Conservation (phyloP, 2,797 vertebrate genomes). For the Oceanodroma leucorhoa region DNA sequence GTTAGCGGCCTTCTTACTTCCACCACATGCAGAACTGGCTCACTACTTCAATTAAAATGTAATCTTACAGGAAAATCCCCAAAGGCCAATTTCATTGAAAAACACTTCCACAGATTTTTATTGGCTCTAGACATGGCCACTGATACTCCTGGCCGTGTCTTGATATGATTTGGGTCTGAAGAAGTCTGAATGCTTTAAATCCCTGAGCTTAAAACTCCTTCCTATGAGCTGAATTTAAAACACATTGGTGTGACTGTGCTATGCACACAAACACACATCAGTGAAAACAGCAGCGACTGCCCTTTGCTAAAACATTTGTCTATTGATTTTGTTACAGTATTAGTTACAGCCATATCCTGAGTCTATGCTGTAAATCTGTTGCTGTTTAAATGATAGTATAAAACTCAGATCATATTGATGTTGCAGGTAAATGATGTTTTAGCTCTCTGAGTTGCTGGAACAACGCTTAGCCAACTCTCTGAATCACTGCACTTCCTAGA, state of each 20-base stretch:
- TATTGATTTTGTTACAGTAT: slow-evolving; percentile 59
- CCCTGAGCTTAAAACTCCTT: slow-evolving; percentile 52
- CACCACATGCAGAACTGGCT: slow-evolving; percentile 49
- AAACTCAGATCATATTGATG: slow-evolving; percentile 45
- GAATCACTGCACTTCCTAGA: slow-evolving; percentile 54
- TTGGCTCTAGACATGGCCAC: slow-evolving; percentile 53
- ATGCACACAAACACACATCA: slow-evolving; percentile 1
- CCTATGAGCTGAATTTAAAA: slow-evolving; percentile 57
- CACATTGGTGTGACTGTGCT: slow-evolving; percentile 24
- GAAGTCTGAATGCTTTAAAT: slow-evolving; percentile 54
- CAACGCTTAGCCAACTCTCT: slow-evolving; percentile 1
- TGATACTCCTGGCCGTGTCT: slow-evolving; percentile 24
- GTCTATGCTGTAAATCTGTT: slow-evolving; percentile 21
- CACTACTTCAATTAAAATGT: slow-evolving; percentile 72
- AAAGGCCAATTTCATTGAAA: slow-evolving; percentile 66
- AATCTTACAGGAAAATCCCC: slow-evolving; percentile 71
- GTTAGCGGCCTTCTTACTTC: slow-evolving; percentile 29
- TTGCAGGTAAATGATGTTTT: slow-evolving; percentile 1
- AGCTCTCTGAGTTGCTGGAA: slow-evolving; percentile 13
- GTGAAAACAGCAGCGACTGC: background rate
- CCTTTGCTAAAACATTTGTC: slow-evolving; percentile 34
- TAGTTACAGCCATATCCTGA: slow-evolving; percentile 36
- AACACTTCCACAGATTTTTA: slow-evolving; percentile 65
- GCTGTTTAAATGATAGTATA: slow-evolving; percentile 39
- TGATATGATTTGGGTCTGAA: slow-evolving; percentile 61